A percentile compares a stretch with the other conserved stretches of the same genome.
These are phyloP conservation scores for Cyclargus thomasi DNA, from an alignment of 1,140 invertebrate genomes.

Conservation along the genomic window DNA sequence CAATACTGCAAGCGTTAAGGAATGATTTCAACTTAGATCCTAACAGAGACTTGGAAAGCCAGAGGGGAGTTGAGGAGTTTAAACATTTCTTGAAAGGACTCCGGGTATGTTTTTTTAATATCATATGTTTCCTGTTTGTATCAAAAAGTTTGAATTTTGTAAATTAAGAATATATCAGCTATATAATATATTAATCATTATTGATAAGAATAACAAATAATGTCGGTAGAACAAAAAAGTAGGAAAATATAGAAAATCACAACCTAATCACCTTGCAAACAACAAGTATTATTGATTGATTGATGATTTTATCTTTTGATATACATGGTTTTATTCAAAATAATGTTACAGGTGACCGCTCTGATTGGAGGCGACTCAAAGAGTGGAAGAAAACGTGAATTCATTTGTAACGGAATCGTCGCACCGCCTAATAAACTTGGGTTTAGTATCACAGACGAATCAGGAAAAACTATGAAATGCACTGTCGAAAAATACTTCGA, in stretches of 20 bases:
- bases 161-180: too few relatives aligned
- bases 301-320: neutral
- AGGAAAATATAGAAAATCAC: too few relatives aligned
- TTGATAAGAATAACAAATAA: too few relatives aligned
- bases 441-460: conserved; percentile 33
- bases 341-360: conserved; percentile 41
- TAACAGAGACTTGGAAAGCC: conserved; percentile 31
- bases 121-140: neutral
- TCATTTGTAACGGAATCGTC: conserved; percentile 43
- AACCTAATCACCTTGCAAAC: too few relatives aligned
- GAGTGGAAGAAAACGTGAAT: conserved; percentile 40
- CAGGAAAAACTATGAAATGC: conserved; percentile 21
- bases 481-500: conserved; percentile 48
- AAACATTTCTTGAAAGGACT: conserved; percentile 42
- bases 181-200: too few relatives aligned
- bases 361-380: conserved; percentile 31
- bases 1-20: conserved; percentile 57
- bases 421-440: conserved; percentile 30
- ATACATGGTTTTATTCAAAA: neutral
- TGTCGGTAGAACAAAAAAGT: too few relatives aligned
- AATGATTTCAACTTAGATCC: conserved; percentile 45
- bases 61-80: conserved; percentile 36
- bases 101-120: conserved; percentile 31
- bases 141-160: neutral
- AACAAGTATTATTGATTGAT: too few relatives aligned